A percentile compares a stretch with the other conserved stretches of the same genome.
phyloP scores from a whole-genome alignment of 1,140 invertebrate genomes.

The Pissodes strobi region DNA sequence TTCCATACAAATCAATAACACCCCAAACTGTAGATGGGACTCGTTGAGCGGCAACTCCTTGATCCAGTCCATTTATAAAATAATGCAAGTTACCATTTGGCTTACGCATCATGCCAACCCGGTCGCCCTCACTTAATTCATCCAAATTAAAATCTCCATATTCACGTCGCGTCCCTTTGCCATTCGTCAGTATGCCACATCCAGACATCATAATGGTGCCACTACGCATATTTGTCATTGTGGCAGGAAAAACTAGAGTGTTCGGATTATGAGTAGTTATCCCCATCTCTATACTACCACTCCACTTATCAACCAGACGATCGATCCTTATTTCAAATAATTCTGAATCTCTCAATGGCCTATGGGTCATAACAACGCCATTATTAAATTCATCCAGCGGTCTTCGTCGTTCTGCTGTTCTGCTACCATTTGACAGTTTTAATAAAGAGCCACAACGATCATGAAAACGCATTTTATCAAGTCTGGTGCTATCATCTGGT shows the following conservation, averaged over 20 bases:
- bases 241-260: slow-evolving; percentile 88
- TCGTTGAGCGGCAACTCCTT: slow-evolving; percentile 84
- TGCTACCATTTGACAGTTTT: slow-evolving; percentile 81
- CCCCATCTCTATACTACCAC: slow-evolving; percentile 91
- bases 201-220: slow-evolving; percentile 98
- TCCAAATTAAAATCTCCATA: slow-evolving; percentile 95
- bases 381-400: slow-evolving; percentile 95
- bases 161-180: slow-evolving; percentile 87
- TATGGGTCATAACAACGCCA: slow-evolving; percentile 89
- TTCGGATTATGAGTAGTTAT: slow-evolving; percentile 92
- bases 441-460: slow-evolving; percentile 85
- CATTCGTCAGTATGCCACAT: slow-evolving; percentile 91
- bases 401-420: slow-evolving; percentile 82
- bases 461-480: slow-evolving; percentile 82
- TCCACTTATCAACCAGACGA: slow-evolving; percentile 89
- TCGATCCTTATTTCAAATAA: slow-evolving; percentile 94
- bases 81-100: slow-evolving; percentile 86
- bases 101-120: slow-evolving; percentile 84
- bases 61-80: slow-evolving; percentile 91
- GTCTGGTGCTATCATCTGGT: slow-evolving; percentile 48
- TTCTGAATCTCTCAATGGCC: slow-evolving; percentile 84
- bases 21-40: slow-evolving; percentile 83
- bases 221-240: slow-evolving; percentile 95
- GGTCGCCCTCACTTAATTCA: slow-evolving; percentile 87
- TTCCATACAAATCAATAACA: slow-evolving; percentile 93